phyloP scores from a whole-genome alignment of 2,113 vertebrate genomes.

The Podocnemis expansa region DNA sequence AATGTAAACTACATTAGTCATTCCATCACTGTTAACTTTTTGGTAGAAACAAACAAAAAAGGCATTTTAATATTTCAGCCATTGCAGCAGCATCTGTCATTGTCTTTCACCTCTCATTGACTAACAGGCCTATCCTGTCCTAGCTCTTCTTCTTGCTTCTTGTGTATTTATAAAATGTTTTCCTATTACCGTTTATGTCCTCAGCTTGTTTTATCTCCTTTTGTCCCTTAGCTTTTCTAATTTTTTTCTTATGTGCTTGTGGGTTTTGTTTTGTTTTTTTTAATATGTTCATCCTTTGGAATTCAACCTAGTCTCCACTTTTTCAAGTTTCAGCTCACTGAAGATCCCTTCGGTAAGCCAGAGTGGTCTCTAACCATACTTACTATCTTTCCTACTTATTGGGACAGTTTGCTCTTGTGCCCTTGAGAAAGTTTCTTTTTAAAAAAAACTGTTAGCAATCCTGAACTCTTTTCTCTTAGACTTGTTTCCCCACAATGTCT shows the following conservation, averaged over 20 bases:
- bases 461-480: neutral
- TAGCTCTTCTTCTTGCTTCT: neutral
- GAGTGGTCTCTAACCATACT: neutral
- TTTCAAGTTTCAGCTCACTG: too few relatives aligned
- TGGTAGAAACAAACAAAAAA: neutral
- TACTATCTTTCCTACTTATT: neutral
- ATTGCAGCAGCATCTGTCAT: neutral
- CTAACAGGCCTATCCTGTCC: neutral
- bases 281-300: too few relatives aligned
- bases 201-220: neutral
- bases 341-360: neutral
- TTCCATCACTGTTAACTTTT: neutral
- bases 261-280: too few relatives aligned
- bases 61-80: neutral
- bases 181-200: neutral
- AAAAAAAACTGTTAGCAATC: neutral
- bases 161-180: neutral
- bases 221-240: neutral
- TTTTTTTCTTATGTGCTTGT: neutral
- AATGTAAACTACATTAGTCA: neutral
- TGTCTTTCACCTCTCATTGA: neutral
- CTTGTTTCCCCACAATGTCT: neutral
- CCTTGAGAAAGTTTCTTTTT: neutral
- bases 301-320: too few relatives aligned
- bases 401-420: neutral